These are phyloP conservation scores for Synanceia verrucosa DNA, from an alignment of 2,797 vertebrate genomes.

Conservation along the genomic window DNA sequence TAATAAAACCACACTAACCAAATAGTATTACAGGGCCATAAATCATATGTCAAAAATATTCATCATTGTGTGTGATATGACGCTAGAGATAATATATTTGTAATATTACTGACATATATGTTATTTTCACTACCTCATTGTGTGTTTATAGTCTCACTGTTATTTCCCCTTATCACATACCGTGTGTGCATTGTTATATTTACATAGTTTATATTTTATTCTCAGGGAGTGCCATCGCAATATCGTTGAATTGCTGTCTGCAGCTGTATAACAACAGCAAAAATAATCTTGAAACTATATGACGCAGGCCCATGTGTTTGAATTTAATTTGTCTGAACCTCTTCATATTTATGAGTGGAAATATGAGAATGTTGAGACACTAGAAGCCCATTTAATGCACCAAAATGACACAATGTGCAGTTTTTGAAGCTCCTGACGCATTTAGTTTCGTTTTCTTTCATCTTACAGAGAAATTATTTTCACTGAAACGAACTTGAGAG, in stretches of 20 bases:
- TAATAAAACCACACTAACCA: neutral
- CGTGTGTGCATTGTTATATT: too few species aligned
- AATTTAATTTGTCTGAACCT: neutral
- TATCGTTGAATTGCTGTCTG: too few species aligned
- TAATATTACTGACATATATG: too few species aligned
- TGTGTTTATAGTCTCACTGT: too few species aligned
- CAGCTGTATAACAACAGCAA: too few species aligned
- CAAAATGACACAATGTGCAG: neutral
- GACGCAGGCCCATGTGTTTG: neutral
- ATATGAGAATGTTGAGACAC: neutral
- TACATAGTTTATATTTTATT: too few species aligned
- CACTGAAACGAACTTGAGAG: neutral
- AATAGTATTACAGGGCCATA: too few species aligned
- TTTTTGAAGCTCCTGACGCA: neutral
- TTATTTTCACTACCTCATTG: too few species aligned
- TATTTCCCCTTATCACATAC: too few species aligned
- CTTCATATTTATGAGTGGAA: neutral
- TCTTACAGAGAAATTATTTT: neutral
- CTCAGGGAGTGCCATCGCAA: too few species aligned
- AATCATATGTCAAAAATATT: too few species aligned
- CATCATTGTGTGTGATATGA: too few species aligned
- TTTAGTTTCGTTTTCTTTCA: constrained; percentile 18
- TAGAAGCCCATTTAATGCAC: neutral
- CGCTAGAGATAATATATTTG: neutral
- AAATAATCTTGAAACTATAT: neutral